phyloP scores from a whole-genome alignment of 2,888 invertebrate genomes.

The Crepidodera aurea region DNA sequence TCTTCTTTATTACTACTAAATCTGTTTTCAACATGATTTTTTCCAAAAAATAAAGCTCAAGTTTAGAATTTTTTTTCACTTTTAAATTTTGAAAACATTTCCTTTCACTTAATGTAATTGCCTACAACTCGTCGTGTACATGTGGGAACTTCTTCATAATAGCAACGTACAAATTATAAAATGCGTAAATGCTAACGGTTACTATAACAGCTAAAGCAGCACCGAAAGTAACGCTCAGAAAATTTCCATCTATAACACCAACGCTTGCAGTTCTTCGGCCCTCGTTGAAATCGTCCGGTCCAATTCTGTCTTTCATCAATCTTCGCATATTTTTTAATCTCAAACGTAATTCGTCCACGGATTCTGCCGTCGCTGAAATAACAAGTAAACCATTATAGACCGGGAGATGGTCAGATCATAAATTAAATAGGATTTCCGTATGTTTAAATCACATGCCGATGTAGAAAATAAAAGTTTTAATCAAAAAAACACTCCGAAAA shows the following conservation, averaged over 20 bases:
- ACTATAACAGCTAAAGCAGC: constrained; percentile 80
- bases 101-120: no score
- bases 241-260: constrained; percentile 83
- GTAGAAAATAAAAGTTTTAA: no score
- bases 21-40: no score
- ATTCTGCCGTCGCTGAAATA: constrained; percentile 64
- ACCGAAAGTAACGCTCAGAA: constrained; percentile 84
- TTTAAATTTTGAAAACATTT: no score
- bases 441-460: no score
- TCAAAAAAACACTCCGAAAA: no score
- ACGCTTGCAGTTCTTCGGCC: constrained; percentile 52
- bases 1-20: no score
- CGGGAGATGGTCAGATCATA: no score
- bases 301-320: constrained; percentile 78
- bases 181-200: constrained; percentile 84
- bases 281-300: constrained; percentile 62
- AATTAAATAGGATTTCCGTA: no score
- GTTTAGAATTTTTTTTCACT: no score
- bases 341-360: constrained; percentile 82
- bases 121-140: constrained; percentile 80
- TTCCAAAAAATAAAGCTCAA: no score
- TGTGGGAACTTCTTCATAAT: constrained; percentile 85
- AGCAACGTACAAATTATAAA: constrained; percentile 82
- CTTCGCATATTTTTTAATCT: constrained; percentile 81
- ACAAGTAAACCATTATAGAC: no score